Conservation (phyloP, 2,888 invertebrate genomes). For the Clunio marinus region DNA sequence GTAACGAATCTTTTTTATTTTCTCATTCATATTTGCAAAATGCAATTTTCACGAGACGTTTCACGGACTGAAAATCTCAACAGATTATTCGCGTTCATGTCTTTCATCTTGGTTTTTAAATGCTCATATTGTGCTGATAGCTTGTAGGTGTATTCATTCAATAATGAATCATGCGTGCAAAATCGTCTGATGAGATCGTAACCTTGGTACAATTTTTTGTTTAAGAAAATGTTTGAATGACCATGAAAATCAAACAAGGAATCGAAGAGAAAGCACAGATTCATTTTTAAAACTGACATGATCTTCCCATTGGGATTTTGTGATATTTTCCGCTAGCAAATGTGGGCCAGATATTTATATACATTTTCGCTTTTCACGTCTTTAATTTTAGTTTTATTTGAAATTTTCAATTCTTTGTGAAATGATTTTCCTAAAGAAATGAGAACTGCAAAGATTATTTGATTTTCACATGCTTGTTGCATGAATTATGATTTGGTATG, state of each 20-base stretch:
- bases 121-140: not conserved
- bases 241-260: not conserved
- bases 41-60: not conserved
- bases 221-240: not conserved
- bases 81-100: not conserved
- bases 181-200: constrained; percentile 1
- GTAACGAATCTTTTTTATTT: too few relatives aligned
- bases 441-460: too few relatives aligned
- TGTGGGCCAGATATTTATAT: constrained; percentile 1
- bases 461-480: too few relatives aligned
- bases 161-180: not conserved
- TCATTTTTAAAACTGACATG: not conserved
- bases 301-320: not conserved
- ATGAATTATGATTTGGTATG: too few relatives aligned
- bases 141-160: too few relatives aligned
- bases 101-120: not conserved
- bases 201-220: not conserved
- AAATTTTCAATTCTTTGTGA: too few relatives aligned
- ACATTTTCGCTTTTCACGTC: not conserved
- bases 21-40: too few relatives aligned
- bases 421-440: too few relatives aligned
- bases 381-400: too few relatives aligned
- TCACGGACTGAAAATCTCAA: not conserved
- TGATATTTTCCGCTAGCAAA: not conserved
- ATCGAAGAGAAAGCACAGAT: constrained; percentile 2